Evolutionary conservation across 2,888 invertebrate genomes (phyloP).

Genomic region (Dicycla oo): DNA sequence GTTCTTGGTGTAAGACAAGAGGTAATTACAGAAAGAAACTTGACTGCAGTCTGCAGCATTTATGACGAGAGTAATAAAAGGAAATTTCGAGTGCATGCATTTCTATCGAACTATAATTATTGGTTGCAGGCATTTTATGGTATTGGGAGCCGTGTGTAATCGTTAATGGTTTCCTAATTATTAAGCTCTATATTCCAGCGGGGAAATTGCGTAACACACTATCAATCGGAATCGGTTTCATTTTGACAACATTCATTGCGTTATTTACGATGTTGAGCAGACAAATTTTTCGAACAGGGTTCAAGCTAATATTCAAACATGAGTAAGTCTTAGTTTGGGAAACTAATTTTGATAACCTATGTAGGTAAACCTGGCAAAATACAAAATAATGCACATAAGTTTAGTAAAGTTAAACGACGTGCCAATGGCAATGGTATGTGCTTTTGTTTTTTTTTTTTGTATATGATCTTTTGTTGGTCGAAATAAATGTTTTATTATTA

Average conservation of each 20-base stretch:
- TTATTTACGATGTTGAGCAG: too few species aligned
- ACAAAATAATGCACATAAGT: not conserved
- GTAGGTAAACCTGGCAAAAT: too few species aligned
- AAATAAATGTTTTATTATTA: too few species aligned
- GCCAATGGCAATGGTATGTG: too few species aligned
- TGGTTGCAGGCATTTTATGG: not conserved
- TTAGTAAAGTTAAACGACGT: not conserved
- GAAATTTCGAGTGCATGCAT: slow-evolving; percentile 1
- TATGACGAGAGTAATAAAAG: slow-evolving; percentile 10
- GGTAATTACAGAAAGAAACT: slow-evolving; percentile 42
- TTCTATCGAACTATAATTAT: slow-evolving; percentile 25
- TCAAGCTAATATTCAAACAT: not conserved
- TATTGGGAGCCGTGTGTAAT: not conserved
- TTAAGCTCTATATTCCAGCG: not conserved
- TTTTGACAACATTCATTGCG: too few species aligned
- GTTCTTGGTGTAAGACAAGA: slow-evolving; percentile 34
- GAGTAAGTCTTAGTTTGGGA: not conserved
- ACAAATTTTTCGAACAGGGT: too few species aligned
- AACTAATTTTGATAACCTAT: not conserved
- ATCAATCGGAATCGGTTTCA: too few species aligned
- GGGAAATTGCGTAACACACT: too few species aligned
- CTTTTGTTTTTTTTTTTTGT: too few species aligned
- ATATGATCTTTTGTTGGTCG: too few species aligned
- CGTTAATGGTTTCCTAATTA: not conserved
- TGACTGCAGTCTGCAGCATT: slow-evolving; percentile 17